Conservation (phyloP, 2,113 vertebrate species). For the Ophthalmolycus amberensis region DNA sequence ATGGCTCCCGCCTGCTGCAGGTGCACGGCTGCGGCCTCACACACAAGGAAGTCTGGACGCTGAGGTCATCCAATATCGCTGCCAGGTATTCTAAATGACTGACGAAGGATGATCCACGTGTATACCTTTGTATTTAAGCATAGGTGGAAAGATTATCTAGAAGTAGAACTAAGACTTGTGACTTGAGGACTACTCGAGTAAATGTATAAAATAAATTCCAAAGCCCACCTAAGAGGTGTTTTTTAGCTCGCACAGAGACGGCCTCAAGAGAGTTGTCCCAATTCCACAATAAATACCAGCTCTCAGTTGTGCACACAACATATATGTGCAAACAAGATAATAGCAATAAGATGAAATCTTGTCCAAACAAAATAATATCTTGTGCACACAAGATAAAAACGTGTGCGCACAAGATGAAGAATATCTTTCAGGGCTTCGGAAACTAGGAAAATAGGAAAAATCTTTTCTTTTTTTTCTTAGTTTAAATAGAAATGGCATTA, state of each 20-base stretch:
- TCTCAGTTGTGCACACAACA: background rate
- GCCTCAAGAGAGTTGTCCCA: background rate
- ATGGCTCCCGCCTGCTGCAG: constrained; percentile 59
- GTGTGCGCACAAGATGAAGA: background rate
- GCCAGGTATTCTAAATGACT: constrained; percentile 38
- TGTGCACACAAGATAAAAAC: background rate
- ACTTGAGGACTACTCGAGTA: background rate
- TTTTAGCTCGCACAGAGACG: background rate
- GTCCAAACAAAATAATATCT: background rate
- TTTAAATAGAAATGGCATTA: background rate
- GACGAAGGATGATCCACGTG: constrained; percentile 3
- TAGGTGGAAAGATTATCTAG: background rate
- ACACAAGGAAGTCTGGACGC: constrained; percentile 64
- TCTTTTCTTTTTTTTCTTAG: background rate
- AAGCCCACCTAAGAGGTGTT: background rate
- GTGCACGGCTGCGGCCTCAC: constrained; percentile 71
- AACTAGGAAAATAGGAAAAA: background rate
- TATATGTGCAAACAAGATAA: background rate
- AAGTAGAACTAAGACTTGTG: background rate
- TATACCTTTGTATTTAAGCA: constrained; percentile 5
- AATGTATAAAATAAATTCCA: background rate
- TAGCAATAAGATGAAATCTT: background rate
- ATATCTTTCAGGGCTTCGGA: background rate
- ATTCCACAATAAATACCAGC: background rate
- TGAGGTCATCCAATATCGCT: constrained; percentile 75